Conservation (phyloP, 2,888 invertebrate species). For the Chalcosyrphus nemorum region DNA sequence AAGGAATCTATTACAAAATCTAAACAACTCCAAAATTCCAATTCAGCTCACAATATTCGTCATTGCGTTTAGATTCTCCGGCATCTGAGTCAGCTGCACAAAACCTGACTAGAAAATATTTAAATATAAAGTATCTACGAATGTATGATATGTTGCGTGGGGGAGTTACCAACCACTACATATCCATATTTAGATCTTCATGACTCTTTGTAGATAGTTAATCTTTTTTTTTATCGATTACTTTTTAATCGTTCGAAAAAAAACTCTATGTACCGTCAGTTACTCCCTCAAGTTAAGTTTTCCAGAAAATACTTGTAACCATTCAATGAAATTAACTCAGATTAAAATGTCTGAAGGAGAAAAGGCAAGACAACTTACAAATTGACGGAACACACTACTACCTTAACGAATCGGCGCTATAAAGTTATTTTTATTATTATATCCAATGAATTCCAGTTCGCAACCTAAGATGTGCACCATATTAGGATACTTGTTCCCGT, state of each 20-base stretch:
- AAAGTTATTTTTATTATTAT: constrained; percentile 11
- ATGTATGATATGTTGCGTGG: not conserved
- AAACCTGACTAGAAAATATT: not conserved
- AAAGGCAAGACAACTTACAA: constrained; percentile 53
- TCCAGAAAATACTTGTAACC: not conserved
- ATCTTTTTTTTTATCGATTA: not conserved
- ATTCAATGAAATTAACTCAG: not conserved
- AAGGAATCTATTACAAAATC: not conserved
- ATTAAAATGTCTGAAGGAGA: not conserved
- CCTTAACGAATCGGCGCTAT: constrained; percentile 37
- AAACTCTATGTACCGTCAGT: not conserved
- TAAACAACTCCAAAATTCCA: not conserved
- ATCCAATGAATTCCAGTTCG: constrained; percentile 36
- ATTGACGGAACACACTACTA: not conserved
- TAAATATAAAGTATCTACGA: not conserved
- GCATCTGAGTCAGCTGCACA: constrained; percentile 8
- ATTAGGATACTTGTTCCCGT: constrained; percentile 62
- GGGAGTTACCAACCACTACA: not conserved
- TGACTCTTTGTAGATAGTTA: not conserved
- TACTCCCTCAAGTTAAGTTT: not conserved
- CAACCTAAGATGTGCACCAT: constrained; percentile 42
- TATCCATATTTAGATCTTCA: constrained; percentile 5
- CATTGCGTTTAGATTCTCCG: not conserved
- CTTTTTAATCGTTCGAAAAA: not conserved
- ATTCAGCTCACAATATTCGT: not conserved